Evolutionary conservation across 1,140 invertebrate species (phyloP), one percentile per base, ranked within the genome.

Genomic region (Zaprionus davidi): DNA sequence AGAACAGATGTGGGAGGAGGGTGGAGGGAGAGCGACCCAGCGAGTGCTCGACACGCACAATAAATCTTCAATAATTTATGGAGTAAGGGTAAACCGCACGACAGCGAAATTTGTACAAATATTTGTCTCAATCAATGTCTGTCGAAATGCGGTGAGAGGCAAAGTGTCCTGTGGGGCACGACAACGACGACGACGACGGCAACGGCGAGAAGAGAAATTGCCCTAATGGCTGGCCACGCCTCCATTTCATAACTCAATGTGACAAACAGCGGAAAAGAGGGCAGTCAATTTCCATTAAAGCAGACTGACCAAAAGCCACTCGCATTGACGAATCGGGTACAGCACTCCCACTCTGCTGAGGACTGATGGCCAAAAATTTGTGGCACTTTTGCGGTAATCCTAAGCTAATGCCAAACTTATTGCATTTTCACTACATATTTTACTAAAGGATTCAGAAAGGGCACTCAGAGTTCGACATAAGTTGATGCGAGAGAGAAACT

Each of bases 71-170:
- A 83, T 81, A 83, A 87, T 87, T 81, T 83, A 87, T 87, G 70
- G 77, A 60, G 65, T 66, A 65, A 31, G 22, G 59, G 67, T 36
- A 44, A 62, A 66, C 82, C 82, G 68, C 82, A 56, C 53, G 57
- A 78, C 58, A 69, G 55, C 36, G 58, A 80, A 83, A 79, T 87
- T 87, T 83, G 80, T 87, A 68, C 80, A 87, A 87, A 87, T 87
- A 87, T 87, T 87, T 87, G 84, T 87, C 83, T 78, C 84, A 82
- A 87, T 87, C 83, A 80, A 87, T 69, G 59, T 41, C 15, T n/a
- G 44, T 15, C 60, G 17, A 63, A 38, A 26, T 15, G 36, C 17
- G 22, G 26, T 44, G 36, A n/a, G 15, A n/a, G 15, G 24, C 7
- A 12, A 22, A n/a, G 44, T 41, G 31, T 34, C 3, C 31, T 9